Conservation (phyloP, 2,888 invertebrate genomes). For the Hecatera dysodea region DNA sequence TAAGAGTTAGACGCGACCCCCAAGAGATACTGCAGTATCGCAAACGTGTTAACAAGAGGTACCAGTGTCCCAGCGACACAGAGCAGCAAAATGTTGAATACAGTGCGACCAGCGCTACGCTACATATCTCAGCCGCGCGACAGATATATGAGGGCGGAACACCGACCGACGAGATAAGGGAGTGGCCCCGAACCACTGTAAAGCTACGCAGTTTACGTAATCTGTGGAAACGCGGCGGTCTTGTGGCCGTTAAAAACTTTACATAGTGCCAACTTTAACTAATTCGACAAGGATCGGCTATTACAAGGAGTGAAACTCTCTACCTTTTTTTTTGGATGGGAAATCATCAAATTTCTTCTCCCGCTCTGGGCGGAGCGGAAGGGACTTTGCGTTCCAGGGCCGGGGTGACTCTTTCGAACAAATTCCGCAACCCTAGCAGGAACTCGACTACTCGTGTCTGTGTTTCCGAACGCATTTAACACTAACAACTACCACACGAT, state of each 20-base stretch:
- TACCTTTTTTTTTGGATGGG: too few species aligned
- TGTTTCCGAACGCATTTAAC: too few species aligned
- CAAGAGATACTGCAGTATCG: constrained; percentile 34
- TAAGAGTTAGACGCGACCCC: constrained; percentile 28
- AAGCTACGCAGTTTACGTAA: constrained; percentile 43
- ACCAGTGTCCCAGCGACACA: constrained; percentile 39
- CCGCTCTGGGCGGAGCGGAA: too few species aligned
- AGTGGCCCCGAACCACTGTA: constrained; percentile 59
- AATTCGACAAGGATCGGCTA: too few species aligned
- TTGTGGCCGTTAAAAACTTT: not conserved
- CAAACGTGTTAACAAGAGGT: constrained; percentile 53
- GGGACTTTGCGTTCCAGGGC: too few species aligned
- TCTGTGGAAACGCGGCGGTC: constrained; percentile 32
- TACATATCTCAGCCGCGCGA: constrained; percentile 60
- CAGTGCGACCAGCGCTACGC: not conserved
- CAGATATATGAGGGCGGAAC: constrained; percentile 75
- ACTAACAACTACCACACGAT: too few species aligned
- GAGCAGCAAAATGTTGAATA: constrained; percentile 59
- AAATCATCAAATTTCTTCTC: too few species aligned
- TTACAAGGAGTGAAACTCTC: too few species aligned
- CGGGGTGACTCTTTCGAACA: too few species aligned
- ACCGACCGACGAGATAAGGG: constrained; percentile 70
- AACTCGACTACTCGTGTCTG: too few species aligned
- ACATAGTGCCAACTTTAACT: too few species aligned
- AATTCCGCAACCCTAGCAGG: too few species aligned